These are phyloP conservation scores for Dolomedes plantarius DNA, from an alignment of 2,888 invertebrate species.

Conservation along the genomic window DNA sequence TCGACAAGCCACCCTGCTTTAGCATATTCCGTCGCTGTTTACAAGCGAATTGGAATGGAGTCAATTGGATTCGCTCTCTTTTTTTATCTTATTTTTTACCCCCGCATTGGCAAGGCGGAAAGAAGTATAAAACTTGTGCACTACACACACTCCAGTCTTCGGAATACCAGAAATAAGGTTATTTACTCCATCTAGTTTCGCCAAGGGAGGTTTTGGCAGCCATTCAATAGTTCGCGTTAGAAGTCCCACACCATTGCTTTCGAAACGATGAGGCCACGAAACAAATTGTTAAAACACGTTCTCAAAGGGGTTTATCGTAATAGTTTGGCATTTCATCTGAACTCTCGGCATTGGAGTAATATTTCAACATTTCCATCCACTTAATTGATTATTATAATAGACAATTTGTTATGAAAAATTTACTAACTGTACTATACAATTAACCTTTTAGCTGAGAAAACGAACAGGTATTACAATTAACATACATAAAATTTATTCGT, in stretches of 20 bases:
- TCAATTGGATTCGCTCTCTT: neutral
- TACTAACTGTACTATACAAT: too few species aligned
- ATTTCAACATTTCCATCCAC: too few species aligned
- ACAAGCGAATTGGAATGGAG: constrained; percentile 12
- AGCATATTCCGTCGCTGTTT: neutral
- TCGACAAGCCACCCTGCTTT: neutral
- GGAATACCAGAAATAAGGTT: constrained; percentile 16
- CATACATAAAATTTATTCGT: too few species aligned
- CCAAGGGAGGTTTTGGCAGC: constrained; percentile 3
- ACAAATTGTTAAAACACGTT: too few species aligned
- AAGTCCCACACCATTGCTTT: constrained; percentile 6
- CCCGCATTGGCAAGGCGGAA: neutral
- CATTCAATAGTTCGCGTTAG: neutral
- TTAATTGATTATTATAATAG: too few species aligned
- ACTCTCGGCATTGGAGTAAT: too few species aligned
- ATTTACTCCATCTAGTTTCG: constrained; percentile 11
- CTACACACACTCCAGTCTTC: neutral
- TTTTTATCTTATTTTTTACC: constrained; percentile 1
- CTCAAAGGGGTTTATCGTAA: too few species aligned
- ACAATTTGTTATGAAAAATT: too few species aligned
- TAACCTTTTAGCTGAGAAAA: too few species aligned
- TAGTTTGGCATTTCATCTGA: too few species aligned
- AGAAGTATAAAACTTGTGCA: neutral
- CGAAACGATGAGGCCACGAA: neutral
- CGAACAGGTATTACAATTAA: too few species aligned